Evolutionary conservation across 2,888 invertebrate species (phyloP).

Genomic region (Neocrepidodera transversa): DNA sequence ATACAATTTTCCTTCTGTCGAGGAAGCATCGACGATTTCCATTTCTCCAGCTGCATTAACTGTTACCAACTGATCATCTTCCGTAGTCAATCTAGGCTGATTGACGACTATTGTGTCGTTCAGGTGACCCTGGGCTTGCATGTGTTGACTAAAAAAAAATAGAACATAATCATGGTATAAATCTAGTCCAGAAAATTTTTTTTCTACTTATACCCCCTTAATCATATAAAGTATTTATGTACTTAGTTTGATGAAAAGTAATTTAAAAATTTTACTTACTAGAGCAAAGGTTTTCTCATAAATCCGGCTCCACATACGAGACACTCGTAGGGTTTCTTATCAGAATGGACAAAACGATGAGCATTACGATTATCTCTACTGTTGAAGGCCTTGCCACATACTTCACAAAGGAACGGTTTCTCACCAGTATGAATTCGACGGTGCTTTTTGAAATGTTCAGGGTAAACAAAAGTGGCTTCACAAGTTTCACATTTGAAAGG

Average conservation of each 20-base stretch:
- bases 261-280: slow-evolving; percentile 57
- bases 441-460: slow-evolving; percentile 84
- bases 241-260: no score
- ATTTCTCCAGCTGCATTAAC: slow-evolving; percentile 57
- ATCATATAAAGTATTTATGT: no score
- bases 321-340: slow-evolving; percentile 88
- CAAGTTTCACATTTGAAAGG: slow-evolving; percentile 78
- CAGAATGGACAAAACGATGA: slow-evolving; percentile 84
- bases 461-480: slow-evolving; percentile 81
- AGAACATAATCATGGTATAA: background rate
- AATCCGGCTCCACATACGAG: slow-evolving; percentile 81
- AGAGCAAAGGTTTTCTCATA: slow-evolving; percentile 81
- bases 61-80: slow-evolving; percentile 62
- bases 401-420: slow-evolving; percentile 72
- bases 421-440: slow-evolving; percentile 79
- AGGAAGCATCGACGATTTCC: slow-evolving; percentile 52
- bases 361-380: slow-evolving; percentile 85
- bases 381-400: slow-evolving; percentile 85
- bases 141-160: slow-evolving; percentile 61
- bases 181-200: background rate
- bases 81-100: slow-evolving; percentile 73
- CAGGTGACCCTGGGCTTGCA: slow-evolving; percentile 76
- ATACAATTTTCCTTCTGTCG: slow-evolving; percentile 31
- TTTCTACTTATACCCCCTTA: no score
- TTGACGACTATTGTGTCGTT: slow-evolving; percentile 85